These are phyloP conservation scores for Prionailurus bengalensis DNA, from an alignment of 2,113 vertebrate genomes.

Conservation along the genomic window DNA sequence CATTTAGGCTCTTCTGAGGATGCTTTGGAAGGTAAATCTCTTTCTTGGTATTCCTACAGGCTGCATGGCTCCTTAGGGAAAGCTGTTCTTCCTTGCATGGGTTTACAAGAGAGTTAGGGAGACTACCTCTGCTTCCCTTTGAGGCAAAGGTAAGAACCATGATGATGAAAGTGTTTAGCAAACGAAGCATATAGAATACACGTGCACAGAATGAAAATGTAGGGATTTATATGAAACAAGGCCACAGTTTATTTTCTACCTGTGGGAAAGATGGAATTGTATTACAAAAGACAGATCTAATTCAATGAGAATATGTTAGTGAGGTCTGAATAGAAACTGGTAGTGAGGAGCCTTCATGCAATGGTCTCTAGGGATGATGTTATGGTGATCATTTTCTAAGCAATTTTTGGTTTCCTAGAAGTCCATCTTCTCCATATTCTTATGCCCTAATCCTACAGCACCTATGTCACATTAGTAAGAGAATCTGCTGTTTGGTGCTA, in stretches of 20 bases:
- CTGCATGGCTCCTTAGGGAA: not conserved
- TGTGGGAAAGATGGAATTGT: not conserved
- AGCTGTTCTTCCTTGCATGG: not conserved
- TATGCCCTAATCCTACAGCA: not conserved
- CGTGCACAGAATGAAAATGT: not conserved
- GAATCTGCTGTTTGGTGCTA: not conserved
- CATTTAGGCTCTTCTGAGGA: not conserved
- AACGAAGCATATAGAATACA: not conserved
- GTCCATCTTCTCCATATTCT: not conserved
- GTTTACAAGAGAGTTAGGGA: not conserved
- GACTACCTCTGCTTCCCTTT: not conserved
- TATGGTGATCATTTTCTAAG: not conserved
- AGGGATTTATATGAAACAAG: not conserved
- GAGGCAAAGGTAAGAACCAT: not conserved
- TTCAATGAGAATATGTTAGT: not conserved
- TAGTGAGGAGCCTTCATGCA: not conserved
- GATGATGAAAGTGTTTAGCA: not conserved
- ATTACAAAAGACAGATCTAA: not conserved
- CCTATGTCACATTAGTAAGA: not conserved
- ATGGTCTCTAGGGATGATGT: not conserved
- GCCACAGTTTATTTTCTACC: not conserved
- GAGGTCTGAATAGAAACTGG: not conserved
- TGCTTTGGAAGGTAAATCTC: not conserved
- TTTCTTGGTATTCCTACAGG: not conserved
- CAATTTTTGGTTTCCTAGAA: constrained; percentile 23